Percentiles rank a stretch among this genome's conserved stretches.
Evolutionary conservation across 2,888 invertebrate genomes (phyloP).

Genomic region (Andrena flavipes): DNA sequence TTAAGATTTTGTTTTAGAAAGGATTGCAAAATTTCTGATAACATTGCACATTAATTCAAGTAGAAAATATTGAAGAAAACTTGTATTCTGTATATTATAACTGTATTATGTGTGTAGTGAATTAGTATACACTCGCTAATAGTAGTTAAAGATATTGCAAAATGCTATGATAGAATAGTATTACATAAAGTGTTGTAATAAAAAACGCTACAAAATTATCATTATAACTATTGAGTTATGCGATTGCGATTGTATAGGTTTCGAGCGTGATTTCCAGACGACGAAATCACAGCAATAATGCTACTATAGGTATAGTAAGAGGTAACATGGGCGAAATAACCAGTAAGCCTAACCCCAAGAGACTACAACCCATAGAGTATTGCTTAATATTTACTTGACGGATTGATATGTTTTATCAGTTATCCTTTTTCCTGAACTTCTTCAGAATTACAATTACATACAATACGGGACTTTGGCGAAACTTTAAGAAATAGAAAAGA

Average conservation of each 20-base stretch:
- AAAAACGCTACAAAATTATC: background rate
- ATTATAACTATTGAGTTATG: background rate
- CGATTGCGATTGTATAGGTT: background rate
- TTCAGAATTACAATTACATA: background rate
- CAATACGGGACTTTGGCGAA: background rate
- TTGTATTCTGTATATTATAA: too few species aligned
- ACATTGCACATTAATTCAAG: too few species aligned
- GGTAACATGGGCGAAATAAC: background rate
- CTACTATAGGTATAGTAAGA: background rate
- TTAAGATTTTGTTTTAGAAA: too few species aligned
- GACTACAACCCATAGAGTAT: constrained; percentile 4
- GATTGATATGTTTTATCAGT: constrained; percentile 22
- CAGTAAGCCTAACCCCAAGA: constrained; percentile 16
- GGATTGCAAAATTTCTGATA: too few species aligned
- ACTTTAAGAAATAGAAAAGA: background rate
- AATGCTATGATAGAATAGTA: too few species aligned
- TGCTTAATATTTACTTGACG: constrained; percentile 35
- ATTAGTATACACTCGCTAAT: too few species aligned
- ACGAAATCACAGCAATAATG: constrained; percentile 17
- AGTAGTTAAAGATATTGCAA: too few species aligned
- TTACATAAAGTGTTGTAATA: too few species aligned
- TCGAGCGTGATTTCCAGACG: constrained; percentile 9
- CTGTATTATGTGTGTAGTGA: too few species aligned
- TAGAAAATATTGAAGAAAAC: too few species aligned
- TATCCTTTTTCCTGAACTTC: constrained; percentile 6